Conservation (phyloP, 1,140 invertebrate genomes). For the Ostrea edulis region DNA sequence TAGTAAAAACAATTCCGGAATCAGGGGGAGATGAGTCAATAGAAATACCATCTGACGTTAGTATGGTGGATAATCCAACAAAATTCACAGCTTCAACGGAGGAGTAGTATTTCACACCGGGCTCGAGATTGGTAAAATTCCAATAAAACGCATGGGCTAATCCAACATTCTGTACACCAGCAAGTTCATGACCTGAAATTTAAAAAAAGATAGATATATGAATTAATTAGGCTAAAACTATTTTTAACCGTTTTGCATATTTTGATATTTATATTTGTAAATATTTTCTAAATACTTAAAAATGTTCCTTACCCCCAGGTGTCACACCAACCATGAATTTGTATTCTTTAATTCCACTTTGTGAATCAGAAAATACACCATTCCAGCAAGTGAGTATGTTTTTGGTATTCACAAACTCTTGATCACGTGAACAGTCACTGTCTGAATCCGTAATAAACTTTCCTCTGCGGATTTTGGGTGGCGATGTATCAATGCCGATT, state of each 20-base stretch:
- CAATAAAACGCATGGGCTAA: not conserved
- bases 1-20: constrained; percentile 49
- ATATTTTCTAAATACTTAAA: not conserved
- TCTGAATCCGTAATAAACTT: constrained; percentile 55
- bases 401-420: constrained; percentile 56
- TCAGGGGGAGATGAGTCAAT: constrained; percentile 44
- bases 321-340: constrained; percentile 56
- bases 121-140: constrained; percentile 16
- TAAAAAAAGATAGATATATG: not conserved
- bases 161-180: not conserved
- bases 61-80: constrained; percentile 26
- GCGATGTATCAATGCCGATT: constrained; percentile 54
- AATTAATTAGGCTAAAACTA: too few species aligned
- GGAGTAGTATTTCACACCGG: constrained; percentile 48
- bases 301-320: constrained; percentile 52
- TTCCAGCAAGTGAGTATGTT: constrained; percentile 60
- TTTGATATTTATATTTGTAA: not conserved
- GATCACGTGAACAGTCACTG: constrained; percentile 53
- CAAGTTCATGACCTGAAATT: not conserved
- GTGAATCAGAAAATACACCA: constrained; percentile 61
- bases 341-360: constrained; percentile 55
- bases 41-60: constrained; percentile 53
- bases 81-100: constrained; percentile 48
- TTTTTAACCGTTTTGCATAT: not conserved
- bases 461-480: constrained; percentile 56